Evolutionary conservation across 2,797 vertebrate species (phyloP).

Genomic region (Galaxias olidus): DNA sequence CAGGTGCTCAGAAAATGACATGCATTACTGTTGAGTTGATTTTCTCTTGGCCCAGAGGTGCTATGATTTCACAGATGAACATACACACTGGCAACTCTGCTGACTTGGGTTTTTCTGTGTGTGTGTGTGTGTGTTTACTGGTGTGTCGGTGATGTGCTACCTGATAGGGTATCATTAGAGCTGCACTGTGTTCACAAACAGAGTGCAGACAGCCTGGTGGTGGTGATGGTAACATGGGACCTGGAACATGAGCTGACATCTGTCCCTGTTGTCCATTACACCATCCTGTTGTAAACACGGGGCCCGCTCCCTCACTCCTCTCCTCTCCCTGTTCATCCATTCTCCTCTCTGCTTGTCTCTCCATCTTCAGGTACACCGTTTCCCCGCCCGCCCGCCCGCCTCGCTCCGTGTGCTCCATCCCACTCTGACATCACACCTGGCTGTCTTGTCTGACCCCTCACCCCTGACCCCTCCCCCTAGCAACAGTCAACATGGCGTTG

Average conservation of each 20-base stretch:
- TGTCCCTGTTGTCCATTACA: background rate
- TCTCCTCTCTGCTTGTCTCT: slow-evolving; percentile 31
- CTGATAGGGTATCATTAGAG: too few species aligned
- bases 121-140: background rate
- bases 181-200: too few species aligned
- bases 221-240: too few species aligned
- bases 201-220: too few species aligned
- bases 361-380: slow-evolving; percentile 57
- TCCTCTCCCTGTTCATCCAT: slow-evolving; percentile 13
- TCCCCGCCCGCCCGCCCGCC: slow-evolving; percentile 23
- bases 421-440: slow-evolving; percentile 56
- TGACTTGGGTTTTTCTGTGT: too few species aligned
- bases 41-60: too few species aligned
- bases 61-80: too few species aligned
- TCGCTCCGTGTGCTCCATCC: slow-evolving; percentile 3
- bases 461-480: slow-evolving; percentile 8
- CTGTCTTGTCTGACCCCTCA: slow-evolving; percentile 34
- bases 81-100: background rate
- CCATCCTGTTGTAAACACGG: background rate
- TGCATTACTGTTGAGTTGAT: too few species aligned
- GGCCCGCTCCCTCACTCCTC: background rate
- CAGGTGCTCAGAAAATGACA: too few species aligned
- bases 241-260: background rate
- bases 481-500: slow-evolving; percentile 82
- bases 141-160: background rate